A percentile compares a stretch with the other conserved stretches of the same genome.
These are phyloP conservation scores for Neolamprologus sp. DNA, from an alignment of 2,113 vertebrate species.

Conservation along the genomic window DNA sequence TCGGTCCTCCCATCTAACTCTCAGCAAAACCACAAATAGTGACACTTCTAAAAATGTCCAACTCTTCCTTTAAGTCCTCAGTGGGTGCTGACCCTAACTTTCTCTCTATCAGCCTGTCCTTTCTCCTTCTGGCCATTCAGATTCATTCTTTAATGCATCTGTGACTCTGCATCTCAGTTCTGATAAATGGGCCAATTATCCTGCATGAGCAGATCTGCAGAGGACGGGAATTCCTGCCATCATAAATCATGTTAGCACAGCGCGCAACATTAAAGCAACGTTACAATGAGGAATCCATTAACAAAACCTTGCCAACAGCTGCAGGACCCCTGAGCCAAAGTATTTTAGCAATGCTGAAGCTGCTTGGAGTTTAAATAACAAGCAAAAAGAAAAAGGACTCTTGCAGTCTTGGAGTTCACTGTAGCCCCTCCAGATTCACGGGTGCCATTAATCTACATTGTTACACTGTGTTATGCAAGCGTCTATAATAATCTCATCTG, in stretches of 20 bases:
- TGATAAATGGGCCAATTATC: conserved; percentile 65
- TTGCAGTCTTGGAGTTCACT: background rate
- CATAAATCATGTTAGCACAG: conserved; percentile 41
- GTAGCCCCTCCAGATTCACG: background rate
- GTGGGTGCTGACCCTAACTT: background rate
- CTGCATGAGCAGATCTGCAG: conserved; percentile 52
- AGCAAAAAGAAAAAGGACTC: background rate
- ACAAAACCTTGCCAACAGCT: background rate
- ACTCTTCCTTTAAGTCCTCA: background rate
- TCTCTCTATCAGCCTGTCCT: background rate
- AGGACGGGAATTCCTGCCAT: conserved; percentile 50
- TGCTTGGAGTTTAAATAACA: background rate
- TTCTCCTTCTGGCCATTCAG: background rate
- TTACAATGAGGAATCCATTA: conserved; percentile 14
- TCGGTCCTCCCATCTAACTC: background rate
- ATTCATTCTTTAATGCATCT: conserved; percentile 26
- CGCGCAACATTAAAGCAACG: conserved; percentile 2
- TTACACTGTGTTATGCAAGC: background rate
- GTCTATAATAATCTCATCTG: background rate
- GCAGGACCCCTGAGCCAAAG: background rate
- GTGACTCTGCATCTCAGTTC: conserved; percentile 10
- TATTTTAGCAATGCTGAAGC: background rate
- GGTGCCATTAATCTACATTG: background rate
- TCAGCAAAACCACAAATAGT: background rate
- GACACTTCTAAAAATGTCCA: background rate